A percentile compares a stretch with the other conserved stretches of the same genome.
phyloP scores from a whole-genome alignment of 53 echinoderm and acorn worm genomes.

The Crossaster papposus region DNA sequence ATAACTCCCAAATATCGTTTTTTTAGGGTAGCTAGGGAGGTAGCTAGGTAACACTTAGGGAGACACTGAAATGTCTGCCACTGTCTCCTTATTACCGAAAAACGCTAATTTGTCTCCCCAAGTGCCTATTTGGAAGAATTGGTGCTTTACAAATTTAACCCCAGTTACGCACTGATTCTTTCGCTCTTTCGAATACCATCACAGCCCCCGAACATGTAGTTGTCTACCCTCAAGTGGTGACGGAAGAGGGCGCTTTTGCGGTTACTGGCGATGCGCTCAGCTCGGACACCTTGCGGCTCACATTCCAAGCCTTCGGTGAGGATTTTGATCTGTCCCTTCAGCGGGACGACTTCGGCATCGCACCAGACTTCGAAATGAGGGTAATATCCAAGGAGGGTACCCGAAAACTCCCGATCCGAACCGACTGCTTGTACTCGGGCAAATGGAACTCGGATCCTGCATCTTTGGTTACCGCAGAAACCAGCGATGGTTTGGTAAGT shows the following conservation, averaged over 20 bases:
- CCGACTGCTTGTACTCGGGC: conserved; percentile 25
- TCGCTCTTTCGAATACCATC: background rate
- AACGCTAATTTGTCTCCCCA: no score
- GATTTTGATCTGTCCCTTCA: background rate
- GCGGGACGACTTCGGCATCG: conserved; percentile 1
- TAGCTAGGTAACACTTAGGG: no score
- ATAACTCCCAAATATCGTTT: no score
- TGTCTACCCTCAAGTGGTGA: background rate
- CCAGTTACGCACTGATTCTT: no score
- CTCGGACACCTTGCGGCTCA: background rate
- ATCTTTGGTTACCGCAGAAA: conserved; percentile 8
- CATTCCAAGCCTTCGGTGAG: conserved; percentile 16
- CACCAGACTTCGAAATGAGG: background rate
- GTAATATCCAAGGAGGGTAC: background rate
- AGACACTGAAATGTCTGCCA: no score
- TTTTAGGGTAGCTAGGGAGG: no score
- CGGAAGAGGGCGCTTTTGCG: conserved; percentile 9
- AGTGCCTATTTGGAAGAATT: no score
- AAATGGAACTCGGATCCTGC: background rate
- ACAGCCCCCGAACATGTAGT: conserved; percentile 2
- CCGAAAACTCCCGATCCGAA: background rate
- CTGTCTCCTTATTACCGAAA: no score
- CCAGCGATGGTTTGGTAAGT: conserved; percentile 23
- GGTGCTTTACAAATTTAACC: no score
- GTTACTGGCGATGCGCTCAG: background rate